Base-by-base conservation (phyloP, 2,113 vertebrate species). In the Eptesicus fuscus region DNA sequence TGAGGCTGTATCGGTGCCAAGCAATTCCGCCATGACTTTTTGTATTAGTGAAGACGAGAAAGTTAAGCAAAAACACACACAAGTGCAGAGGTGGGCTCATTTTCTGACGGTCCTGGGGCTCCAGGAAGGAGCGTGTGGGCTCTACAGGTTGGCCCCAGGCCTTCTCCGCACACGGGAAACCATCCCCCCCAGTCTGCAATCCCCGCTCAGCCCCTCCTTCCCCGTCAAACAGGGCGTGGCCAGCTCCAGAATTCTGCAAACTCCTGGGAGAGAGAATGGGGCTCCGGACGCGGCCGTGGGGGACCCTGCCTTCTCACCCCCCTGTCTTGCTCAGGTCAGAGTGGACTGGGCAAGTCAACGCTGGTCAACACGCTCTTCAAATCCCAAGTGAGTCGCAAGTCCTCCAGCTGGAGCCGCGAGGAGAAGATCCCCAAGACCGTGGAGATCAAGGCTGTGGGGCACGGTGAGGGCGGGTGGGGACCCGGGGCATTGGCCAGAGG, bases 351-450 rank as follows among this genome's bases (percentile, higher is more conserved):
- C 61, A 99, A 99, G 96, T 99, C 99, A 0, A 99, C 99, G 0
- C 69, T 99, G 97, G 98, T 99, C 83, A 99, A 99, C 97, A 99
- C 99, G 0, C 98, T 99, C 67, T 99, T 99, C 98, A 99, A 99
- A 98, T 99, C 99, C 94, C 99, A 99, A 98, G 99, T 99, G 97
- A 99, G 99, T 98, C 99, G 99, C 96, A 99, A 98, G 98, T 99
- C 98, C 71, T 98, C 99, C 14, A 98, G 99, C 63, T 99, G 99
- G 99, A 98, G 98, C 88, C 98, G 99, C 7, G 99, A 99, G 83
- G 99, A 99, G 96, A 99, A 99, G 98, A 99, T 99, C 90, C 99
- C 99, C 74, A 99, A 99, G 98, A 99, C 99, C 0, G 99, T 99
- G 91, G 99, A 99, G 98, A 99, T 99, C 97, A 99, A 99, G 98